Base-by-base conservation (phyloP, 2,797 vertebrate species). In the Hoplostethus atlanticus region DNA sequence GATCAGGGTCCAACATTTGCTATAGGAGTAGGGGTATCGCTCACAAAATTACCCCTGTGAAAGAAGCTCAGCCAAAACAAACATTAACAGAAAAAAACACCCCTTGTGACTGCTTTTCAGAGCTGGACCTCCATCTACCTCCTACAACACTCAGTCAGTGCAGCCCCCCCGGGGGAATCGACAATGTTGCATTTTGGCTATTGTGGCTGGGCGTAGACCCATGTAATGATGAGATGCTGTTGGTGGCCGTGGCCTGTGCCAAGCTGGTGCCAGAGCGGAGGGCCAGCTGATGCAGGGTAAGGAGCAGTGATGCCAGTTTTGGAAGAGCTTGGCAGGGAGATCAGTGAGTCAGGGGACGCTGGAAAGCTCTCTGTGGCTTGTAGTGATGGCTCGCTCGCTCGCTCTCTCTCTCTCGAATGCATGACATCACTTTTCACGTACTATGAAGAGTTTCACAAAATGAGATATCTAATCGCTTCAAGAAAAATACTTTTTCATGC, bases 251-350 rank as follows among this genome's bases (percentile, higher is more conserved):
- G 3, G 84, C 52, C 68, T 69, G 78, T 84, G 89, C 89, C 86
- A 93, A 92, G 83, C 85, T 89, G 83, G 85, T 88, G 84, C 75
- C 81, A 59, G 76, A 77, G 78, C 74, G 47, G 48, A 82, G 77
- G 87, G 73, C 83, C 84, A 80, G 79, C 73, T 84, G 77, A 90
- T 84, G 76, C 79, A 77, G 77, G 64, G 77, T 80, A 64, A 72
- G 77, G 77, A 88, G 82, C 75, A 85, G 72, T 72, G 68, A 76
- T 76, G 86, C 84, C 86, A 92, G 77, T 84, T 89, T 80, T 61
- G 68, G 71, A 56, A 21, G 57, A 64, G 76, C 84, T 83, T 92
- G 90, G 90, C 79, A 83, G 62, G n/a, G 66, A 69, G 64, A 65
- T 67, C 58, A 73, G 64, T 63, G 71, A 78, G 69, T 81, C 63